Evolutionary conservation across 2,888 invertebrate species (phyloP).

Genomic region (Patella pellucida): DNA sequence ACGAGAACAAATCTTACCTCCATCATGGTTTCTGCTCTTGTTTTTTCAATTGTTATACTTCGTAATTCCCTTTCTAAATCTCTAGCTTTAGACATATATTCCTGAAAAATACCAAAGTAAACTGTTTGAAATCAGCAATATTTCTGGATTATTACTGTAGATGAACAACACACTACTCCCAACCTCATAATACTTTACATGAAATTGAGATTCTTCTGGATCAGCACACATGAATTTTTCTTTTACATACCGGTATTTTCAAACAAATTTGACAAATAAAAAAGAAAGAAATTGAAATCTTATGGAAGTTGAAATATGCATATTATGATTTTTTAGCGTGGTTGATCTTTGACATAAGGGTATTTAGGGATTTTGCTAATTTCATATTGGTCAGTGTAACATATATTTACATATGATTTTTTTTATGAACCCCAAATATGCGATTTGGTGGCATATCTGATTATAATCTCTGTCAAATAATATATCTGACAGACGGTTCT

Average conservation of each 20-base stretch:
- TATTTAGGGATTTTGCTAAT: too few relatives aligned
- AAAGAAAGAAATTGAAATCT: background rate
- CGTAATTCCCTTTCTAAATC: constrained; percentile 65
- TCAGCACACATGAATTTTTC: background rate
- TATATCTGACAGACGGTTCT: too few relatives aligned
- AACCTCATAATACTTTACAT: background rate
- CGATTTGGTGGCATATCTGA: too few relatives aligned
- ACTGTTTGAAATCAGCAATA: background rate
- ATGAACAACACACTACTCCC: background rate
- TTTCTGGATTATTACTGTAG: background rate
- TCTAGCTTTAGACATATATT: constrained; percentile 63
- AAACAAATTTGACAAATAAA: background rate
- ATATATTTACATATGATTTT: too few relatives aligned
- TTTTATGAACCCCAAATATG: too few relatives aligned
- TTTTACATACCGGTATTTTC: background rate
- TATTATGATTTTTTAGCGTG: too few relatives aligned
- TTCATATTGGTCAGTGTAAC: too few relatives aligned
- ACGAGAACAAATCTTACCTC: constrained; percentile 42
- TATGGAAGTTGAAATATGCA: too few relatives aligned
- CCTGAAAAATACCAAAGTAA: constrained; percentile 48
- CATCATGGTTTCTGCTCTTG: constrained; percentile 56
- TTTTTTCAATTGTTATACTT: constrained; percentile 58
- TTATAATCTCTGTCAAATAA: too few relatives aligned
- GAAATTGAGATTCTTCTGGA: background rate
- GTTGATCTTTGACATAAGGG: too few relatives aligned